Percentiles rank a stretch among this genome's conserved stretches.
Conservation (phyloP, 2,888 invertebrate genomes). For the Andrena flavipes region DNA sequence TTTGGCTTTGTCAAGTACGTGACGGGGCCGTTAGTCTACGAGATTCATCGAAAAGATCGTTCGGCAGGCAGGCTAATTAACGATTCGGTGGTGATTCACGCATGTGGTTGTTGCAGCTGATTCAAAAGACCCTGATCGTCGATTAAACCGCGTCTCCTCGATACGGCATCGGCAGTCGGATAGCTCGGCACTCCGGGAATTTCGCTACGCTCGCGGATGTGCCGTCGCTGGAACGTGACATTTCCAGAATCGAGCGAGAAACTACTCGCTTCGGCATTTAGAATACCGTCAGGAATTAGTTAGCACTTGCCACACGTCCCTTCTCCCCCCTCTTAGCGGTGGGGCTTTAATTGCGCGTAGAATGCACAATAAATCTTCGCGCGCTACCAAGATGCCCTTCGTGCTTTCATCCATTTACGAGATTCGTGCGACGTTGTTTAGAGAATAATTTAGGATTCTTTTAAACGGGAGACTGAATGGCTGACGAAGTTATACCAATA, state of each 20-base stretch:
- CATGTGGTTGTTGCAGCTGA: constrained; percentile 35
- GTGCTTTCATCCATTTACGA: constrained; percentile 6
- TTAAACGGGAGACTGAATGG: not conserved
- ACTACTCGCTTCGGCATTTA: constrained; percentile 79
- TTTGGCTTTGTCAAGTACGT: constrained; percentile 30
- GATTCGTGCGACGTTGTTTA: constrained; percentile 21
- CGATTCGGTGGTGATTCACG: constrained; percentile 72
- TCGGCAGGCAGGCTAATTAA: constrained; percentile 71
- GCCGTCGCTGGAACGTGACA: constrained; percentile 76
- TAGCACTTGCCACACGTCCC: constrained; percentile 30
- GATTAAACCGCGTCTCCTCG: constrained; percentile 51
- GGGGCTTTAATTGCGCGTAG: constrained; percentile 51
- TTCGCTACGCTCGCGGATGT: constrained; percentile 59
- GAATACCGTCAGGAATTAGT: constrained; percentile 64
- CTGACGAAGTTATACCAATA: not conserved
- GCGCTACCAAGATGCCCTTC: constrained; percentile 12
- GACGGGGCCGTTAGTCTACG: constrained; percentile 34
- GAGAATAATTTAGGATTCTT: constrained; percentile 26
- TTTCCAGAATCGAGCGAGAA: constrained; percentile 80
- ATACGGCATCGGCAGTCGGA: not conserved
- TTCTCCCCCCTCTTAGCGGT: not conserved
- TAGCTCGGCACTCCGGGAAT: constrained; percentile 55
- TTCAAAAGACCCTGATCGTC: constrained; percentile 42
- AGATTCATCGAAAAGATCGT: constrained; percentile 73
- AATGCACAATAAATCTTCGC: constrained; percentile 34